These are phyloP conservation scores for Marmota flaviventris DNA, from an alignment of 2,113 vertebrate genomes.

Conservation along the genomic window DNA sequence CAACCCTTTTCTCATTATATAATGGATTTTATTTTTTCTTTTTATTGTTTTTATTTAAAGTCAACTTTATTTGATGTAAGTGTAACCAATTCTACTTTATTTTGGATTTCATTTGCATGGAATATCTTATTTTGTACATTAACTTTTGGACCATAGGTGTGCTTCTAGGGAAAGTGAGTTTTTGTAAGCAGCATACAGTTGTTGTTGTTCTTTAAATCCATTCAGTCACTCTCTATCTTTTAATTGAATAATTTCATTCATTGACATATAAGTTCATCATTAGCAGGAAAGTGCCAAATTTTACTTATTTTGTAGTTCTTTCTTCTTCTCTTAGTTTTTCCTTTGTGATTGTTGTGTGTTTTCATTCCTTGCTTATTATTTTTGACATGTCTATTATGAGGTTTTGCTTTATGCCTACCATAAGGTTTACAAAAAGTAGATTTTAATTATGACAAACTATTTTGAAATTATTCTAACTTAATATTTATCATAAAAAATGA, in stretches of 20 bases:
- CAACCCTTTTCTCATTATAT: not conserved
- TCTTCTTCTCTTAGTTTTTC: not conserved
- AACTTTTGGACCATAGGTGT: not conserved
- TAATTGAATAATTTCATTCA: not conserved
- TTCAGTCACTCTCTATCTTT: not conserved
- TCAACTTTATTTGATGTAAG: no score
- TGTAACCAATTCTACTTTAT: not conserved
- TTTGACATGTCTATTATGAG: not conserved
- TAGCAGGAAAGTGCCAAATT: not conserved
- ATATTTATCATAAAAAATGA: not conserved
- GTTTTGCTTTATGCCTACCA: not conserved
- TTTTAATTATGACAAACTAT: not conserved
- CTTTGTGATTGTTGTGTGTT: not conserved
- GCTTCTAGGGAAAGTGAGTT: not conserved
- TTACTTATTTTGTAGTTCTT: not conserved
- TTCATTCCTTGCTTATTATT: not conserved
- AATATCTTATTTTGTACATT: not conserved
- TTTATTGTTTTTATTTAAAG: not conserved
- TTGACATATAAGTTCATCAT: not conserved
- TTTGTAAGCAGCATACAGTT: not conserved
- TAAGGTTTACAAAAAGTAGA: not conserved
- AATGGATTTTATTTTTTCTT: not conserved
- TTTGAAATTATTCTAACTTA: not conserved
- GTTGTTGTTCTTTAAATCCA: not conserved
- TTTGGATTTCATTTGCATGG: not conserved